A percentile compares a stretch with the other conserved stretches of the same genome.
phyloP scores from a whole-genome alignment of 2,888 invertebrate species.

The Eucera pruinosa region DNA sequence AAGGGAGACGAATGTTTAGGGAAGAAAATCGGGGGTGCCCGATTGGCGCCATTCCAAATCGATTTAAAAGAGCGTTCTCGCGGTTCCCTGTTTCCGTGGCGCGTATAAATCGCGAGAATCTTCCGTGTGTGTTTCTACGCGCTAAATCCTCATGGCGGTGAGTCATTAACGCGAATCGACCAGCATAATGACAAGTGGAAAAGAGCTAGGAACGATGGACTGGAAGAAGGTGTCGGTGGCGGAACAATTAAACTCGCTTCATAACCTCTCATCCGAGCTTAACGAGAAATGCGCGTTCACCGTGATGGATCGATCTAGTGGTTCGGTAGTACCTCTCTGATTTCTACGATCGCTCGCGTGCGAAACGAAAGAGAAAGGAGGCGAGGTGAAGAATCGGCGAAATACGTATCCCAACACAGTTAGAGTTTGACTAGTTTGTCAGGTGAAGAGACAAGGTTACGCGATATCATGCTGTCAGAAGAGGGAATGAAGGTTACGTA shows the following conservation, averaged over 20 bases:
- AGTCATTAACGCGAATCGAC: constrained; percentile 76
- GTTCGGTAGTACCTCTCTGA: constrained; percentile 23
- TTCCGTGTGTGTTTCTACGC: constrained; percentile 1
- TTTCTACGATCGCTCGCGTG: constrained; percentile 59
- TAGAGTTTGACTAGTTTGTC: constrained; percentile 39
- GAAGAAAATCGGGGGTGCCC: constrained; percentile 75
- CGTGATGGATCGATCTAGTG: constrained; percentile 72
- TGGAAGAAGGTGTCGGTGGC: constrained; percentile 45
- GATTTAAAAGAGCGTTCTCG: constrained; percentile 79
- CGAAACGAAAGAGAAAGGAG: constrained; percentile 60
- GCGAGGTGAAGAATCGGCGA: constrained; percentile 29
- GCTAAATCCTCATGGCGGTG: constrained; percentile 21
- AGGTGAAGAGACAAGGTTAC: constrained; percentile 62
- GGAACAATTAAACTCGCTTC: constrained; percentile 77
- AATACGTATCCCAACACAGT: constrained; percentile 27
- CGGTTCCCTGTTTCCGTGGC: constrained; percentile 32
- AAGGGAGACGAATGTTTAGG: constrained; percentile 57
- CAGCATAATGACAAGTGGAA: constrained; percentile 70
- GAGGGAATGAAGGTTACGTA: constrained; percentile 44
- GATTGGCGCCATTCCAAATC: constrained; percentile 83
- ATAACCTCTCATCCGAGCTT: constrained; percentile 73
- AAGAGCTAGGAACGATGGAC: constrained; percentile 61
- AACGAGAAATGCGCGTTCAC: constrained; percentile 77
- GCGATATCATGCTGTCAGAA: constrained; percentile 59
- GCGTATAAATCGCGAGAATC: constrained; percentile 35